Percentiles rank a stretch among this genome's conserved stretches.
phyloP scores from a whole-genome alignment of 1,140 invertebrate genomes.

The Hycleus cichorii region DNA sequence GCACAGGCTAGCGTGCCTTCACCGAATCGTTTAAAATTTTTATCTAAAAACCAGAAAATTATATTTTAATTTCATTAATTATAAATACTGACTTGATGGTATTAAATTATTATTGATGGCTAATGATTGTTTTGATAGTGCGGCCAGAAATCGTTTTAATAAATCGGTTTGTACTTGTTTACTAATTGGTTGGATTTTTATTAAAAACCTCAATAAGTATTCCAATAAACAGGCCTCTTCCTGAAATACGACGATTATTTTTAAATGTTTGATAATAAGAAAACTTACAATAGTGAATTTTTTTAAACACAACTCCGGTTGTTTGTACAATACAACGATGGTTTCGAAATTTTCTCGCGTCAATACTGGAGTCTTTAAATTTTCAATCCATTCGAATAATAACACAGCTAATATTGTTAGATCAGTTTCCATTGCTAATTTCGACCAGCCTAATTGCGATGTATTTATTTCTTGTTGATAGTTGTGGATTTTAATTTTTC shows the following conservation, averaged over 20 bases:
- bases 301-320: constrained; percentile 52
- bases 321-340: constrained; percentile 54
- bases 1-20: constrained; percentile 34
- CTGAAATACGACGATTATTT: constrained; percentile 41
- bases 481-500: constrained; percentile 43
- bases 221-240: constrained; percentile 60
- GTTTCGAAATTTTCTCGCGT: constrained; percentile 58
- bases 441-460: constrained; percentile 57
- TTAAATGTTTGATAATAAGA: constrained; percentile 1
- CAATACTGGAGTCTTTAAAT: constrained; percentile 58
- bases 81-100: constrained; percentile 40
- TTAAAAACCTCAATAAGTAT: constrained; percentile 65
- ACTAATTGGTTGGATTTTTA: constrained; percentile 54
- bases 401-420: constrained; percentile 53
- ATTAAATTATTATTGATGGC: constrained; percentile 47
- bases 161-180: constrained; percentile 46
- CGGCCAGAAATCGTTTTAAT: constrained; percentile 55
- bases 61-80: constrained; percentile 9
- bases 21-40: constrained; percentile 32
- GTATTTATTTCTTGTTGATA: constrained; percentile 59
- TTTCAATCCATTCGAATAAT: constrained; percentile 64
- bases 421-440: constrained; percentile 58
- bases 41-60: constrained; percentile 26
- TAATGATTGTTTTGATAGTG: constrained; percentile 58
- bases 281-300: constrained; percentile 53